Evolutionary conservation across 2,888 invertebrate species (phyloP), one percentile per base, ranked within the genome.

Genomic region (Scelioninae gen. 1): DNA sequence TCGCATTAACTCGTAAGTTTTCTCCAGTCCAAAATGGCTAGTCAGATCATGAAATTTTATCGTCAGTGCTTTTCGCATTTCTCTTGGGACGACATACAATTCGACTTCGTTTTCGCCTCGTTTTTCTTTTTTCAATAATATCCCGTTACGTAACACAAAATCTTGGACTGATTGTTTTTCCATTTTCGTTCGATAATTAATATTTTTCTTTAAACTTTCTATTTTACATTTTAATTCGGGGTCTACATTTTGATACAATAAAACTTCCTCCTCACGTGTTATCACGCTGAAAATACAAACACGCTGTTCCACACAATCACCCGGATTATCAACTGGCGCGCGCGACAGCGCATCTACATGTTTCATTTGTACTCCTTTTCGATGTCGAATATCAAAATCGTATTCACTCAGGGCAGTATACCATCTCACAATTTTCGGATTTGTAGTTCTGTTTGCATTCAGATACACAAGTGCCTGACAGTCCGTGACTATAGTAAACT

Each of bases 201-300:
- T 16, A 2, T 13, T 10, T 58, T 66, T 76, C 15, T 29, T 6
- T 2, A 93, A 93, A 90, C 93, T 71, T 2, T 71, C 43, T 0
- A 40, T 76, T 29, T 53, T 47, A 13, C 11, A n/a, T 23, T 32
- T 13, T 5, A 66, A 31, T 3, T 49, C 34, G 8, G 23, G n/a
- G 15, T 78, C 82, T 10, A 32, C 32, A 2, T 43, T 1, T 29
- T 82, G 82, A 29, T 63, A 49, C 11, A 74, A 5, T 11, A 78
- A 15, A 2, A 66, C 47, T 16, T 65, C 55, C 0, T 72, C 72
- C 31, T 77, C 77, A 0, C 62, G 56, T 6, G 16, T 55, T 2
- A 10, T 15, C 10, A 74, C 15, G 10, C 43, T 13, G 4, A 23
- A 51, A 1, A 5, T 51, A 2, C 15, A 29, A 5, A 23, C 31